phyloP scores from a whole-genome alignment of 2,113 vertebrate genomes.

The Syngnathus scovelli region DNA sequence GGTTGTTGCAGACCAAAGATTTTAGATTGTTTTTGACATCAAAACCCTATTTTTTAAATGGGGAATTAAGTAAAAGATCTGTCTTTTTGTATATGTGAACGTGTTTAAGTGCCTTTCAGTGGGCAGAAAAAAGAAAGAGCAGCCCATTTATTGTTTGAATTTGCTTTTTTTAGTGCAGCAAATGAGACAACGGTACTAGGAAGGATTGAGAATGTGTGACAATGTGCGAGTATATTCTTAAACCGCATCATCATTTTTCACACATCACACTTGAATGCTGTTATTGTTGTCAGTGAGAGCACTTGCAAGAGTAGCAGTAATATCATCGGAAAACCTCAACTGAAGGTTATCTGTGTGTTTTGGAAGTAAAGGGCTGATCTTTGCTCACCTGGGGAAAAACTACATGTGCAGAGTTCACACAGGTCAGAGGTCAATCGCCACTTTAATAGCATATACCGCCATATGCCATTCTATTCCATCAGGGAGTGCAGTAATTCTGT shows the following conservation, averaged over 20 bases:
- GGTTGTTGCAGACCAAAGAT: constrained; percentile 92
- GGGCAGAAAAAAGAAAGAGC: constrained; percentile 44
- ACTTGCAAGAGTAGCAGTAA: background rate
- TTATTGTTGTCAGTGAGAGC: constrained; percentile 4
- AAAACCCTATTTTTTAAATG: constrained; percentile 73
- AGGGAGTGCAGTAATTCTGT: background rate
- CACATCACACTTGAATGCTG: constrained; percentile 1
- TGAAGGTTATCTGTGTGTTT: constrained; percentile 34
- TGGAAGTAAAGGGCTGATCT: constrained; percentile 7
- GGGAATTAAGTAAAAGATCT: constrained; percentile 60
- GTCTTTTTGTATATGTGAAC: constrained; percentile 86
- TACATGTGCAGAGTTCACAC: background rate
- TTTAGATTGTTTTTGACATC: constrained; percentile 49
- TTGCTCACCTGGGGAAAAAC: background rate
- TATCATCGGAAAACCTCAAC: constrained; percentile 2
- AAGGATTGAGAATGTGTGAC: constrained; percentile 84
- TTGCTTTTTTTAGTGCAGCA: constrained; percentile 77
- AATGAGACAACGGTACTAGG: constrained; percentile 66
- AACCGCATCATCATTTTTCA: constrained; percentile 6
- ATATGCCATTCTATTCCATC: background rate
- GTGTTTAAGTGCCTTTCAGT: constrained; percentile 85
- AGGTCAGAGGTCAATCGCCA: constrained; percentile 8
- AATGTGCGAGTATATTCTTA: constrained; percentile 17
- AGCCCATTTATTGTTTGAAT: constrained; percentile 75
- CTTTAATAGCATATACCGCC: constrained; percentile 1